Percentiles rank a stretch among this genome's conserved stretches.
phyloP scores from a whole-genome alignment of 1,140 invertebrate species.

The Solen grandis region DNA sequence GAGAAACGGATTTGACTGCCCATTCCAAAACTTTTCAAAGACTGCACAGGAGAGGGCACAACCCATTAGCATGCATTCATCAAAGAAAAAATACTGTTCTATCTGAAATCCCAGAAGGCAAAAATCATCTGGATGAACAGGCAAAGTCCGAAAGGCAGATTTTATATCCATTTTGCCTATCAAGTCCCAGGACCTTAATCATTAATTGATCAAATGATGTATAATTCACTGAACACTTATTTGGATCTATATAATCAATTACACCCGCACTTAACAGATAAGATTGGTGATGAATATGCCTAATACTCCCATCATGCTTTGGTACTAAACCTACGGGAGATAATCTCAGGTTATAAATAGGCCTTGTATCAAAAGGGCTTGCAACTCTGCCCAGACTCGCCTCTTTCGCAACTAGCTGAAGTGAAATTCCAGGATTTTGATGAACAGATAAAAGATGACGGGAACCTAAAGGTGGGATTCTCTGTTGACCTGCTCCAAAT shows the following conservation, averaged over 20 bases:
- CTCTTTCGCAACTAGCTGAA: slow-evolving; percentile 1
- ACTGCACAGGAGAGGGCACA: slow-evolving; percentile 29
- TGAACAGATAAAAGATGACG: neutral
- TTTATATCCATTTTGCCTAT: slow-evolving; percentile 48
- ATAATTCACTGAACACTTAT: slow-evolving; percentile 7
- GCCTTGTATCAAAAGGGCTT: neutral
- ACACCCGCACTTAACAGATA: neutral
- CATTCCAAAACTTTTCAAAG: slow-evolving; percentile 55
- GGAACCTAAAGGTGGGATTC: neutral
- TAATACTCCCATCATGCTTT: slow-evolving; percentile 33
- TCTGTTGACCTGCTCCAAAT: neutral
- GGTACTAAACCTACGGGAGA: slow-evolving; percentile 43
- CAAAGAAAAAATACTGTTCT: slow-evolving; percentile 34
- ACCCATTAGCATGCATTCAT: slow-evolving; percentile 52
- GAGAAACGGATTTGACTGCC: neutral
- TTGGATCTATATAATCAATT: slow-evolving; percentile 34
- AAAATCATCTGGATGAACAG: slow-evolving; percentile 45
- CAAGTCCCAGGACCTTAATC: slow-evolving; percentile 10
- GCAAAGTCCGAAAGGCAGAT: slow-evolving; percentile 35
- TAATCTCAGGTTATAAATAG: slow-evolving; percentile 4
- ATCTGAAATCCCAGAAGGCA: slow-evolving; percentile 47
- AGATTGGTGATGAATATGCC: slow-evolving; percentile 38
- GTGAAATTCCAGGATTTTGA: neutral
- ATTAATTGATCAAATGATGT: slow-evolving; percentile 31
- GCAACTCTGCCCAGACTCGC: slow-evolving; percentile 7